Conservation (phyloP, 2,888 invertebrate genomes). For the Brachyopa scutellaris region DNA sequence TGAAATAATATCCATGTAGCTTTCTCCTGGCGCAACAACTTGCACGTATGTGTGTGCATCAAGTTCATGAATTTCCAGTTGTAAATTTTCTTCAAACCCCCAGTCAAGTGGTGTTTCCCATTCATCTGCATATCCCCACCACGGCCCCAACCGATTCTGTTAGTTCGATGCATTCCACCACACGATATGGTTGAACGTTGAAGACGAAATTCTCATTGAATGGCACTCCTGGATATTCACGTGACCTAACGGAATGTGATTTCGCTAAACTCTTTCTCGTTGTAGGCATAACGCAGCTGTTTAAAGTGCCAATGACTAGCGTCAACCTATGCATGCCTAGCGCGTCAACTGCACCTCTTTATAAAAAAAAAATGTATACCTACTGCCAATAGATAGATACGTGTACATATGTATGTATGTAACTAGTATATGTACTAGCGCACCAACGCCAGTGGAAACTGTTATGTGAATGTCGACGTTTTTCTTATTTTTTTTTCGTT, state of each 20-base stretch:
- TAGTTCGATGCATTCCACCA: conserved; percentile 19
- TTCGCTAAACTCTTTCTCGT: conserved; percentile 52
- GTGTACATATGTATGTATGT: neutral
- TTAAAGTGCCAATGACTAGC: conserved; percentile 40
- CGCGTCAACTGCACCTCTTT: conserved; percentile 46
- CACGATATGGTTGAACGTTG: neutral
- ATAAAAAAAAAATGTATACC: conserved; percentile 37
- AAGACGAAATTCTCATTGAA: neutral
- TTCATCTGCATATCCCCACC: neutral
- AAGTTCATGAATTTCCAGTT: conserved; percentile 11
- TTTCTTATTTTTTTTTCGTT: conserved; percentile 37
- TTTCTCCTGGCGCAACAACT: too few species aligned
- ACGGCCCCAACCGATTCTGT: conserved; percentile 33
- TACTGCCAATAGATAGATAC: neutral
- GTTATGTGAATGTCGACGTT: conserved; percentile 27
- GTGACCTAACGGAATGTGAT: conserved; percentile 60
- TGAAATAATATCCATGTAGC: too few species aligned
- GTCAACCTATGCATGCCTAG: conserved; percentile 37
- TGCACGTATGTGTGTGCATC: too few species aligned
- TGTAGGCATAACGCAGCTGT: conserved; percentile 38
- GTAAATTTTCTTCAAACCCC: neutral
- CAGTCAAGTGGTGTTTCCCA: neutral
- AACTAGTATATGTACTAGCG: neutral
- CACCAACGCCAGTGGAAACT: conserved; percentile 28
- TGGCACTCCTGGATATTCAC: conserved; percentile 48